Conservation (phyloP, 2,888 invertebrate genomes). For the Ypsolopha sequella region DNA sequence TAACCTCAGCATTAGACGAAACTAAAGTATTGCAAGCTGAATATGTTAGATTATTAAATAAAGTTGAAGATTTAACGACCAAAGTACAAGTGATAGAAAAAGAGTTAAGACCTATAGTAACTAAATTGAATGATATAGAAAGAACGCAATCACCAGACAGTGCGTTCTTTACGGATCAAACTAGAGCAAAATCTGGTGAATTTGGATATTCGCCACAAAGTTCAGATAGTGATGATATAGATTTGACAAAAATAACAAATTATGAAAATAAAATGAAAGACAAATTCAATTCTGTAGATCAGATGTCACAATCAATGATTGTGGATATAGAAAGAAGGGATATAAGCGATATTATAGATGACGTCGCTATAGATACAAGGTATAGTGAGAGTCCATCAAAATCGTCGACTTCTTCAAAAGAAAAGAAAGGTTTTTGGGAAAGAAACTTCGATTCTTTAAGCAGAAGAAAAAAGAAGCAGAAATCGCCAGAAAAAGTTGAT, state of each 20-base stretch:
- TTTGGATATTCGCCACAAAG: conserved; percentile 62
- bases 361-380: conserved; percentile 18
- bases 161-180: conserved; percentile 69
- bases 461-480: conserved; percentile 46
- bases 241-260: conserved; percentile 40
- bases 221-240: conserved; percentile 58
- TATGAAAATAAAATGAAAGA: conserved; percentile 54
- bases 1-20: conserved; percentile 77
- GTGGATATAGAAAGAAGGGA: conserved; percentile 56
- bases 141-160: conserved; percentile 59
- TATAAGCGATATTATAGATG: conserved; percentile 25
- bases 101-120: conserved; percentile 68
- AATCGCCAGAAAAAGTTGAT: conserved; percentile 51
- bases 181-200: conserved; percentile 58
- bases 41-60: conserved; percentile 49
- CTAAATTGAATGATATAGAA: conserved; percentile 52
- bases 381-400: conserved; percentile 51
- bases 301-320: conserved; percentile 67
- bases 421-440: conserved; percentile 68
- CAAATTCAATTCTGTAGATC: conserved; percentile 62
- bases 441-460: conserved; percentile 65
- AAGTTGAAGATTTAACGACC: conserved; percentile 76
- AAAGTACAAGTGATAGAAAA: conserved; percentile 76
- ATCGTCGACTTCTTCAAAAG: conserved; percentile 50
- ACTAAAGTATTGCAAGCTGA: conserved; percentile 79